phyloP scores from a whole-genome alignment of 1,140 invertebrate species.

The Pseudachorutes palmiensis region DNA sequence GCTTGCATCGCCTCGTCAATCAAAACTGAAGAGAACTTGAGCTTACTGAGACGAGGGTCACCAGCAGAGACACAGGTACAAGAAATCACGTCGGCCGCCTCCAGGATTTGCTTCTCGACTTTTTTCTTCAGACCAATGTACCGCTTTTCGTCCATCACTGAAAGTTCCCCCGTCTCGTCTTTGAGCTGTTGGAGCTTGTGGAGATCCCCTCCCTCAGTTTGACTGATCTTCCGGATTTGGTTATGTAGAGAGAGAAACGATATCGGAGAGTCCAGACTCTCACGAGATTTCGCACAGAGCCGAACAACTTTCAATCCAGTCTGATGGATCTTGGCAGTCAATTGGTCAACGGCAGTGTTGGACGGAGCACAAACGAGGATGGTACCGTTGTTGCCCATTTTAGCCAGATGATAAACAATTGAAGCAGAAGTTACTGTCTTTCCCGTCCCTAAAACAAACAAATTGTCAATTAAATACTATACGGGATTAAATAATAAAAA shows the following conservation, averaged over 20 bases:
- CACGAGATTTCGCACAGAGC: conserved; percentile 93
- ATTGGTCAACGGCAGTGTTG: conserved; percentile 97
- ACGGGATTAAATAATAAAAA: conserved; percentile 1
- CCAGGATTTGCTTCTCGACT: conserved; percentile 83
- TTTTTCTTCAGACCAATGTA: conserved; percentile 85
- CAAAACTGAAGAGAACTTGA: conserved; percentile 94
- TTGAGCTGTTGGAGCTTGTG: conserved; percentile 94
- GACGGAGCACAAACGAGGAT: conserved; percentile 97
- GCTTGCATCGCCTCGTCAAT: conserved; percentile 90
- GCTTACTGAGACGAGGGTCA: conserved; percentile 77
- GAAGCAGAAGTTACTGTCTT: conserved; percentile 99
- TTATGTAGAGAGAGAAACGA: conserved; percentile 95
- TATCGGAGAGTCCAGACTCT: conserved; percentile 96
- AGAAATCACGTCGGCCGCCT: conserved; percentile 96
- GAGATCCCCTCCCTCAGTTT: conserved; percentile 65
- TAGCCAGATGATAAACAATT: conserved; percentile 95
- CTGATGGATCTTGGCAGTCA: conserved; percentile 97
- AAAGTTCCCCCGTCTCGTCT: conserved; percentile 93
- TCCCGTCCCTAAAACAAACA: conserved; percentile 70
- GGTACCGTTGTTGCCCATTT: conserved; percentile 79
- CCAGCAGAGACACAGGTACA: conserved; percentile 98
- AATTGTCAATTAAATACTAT: not conserved
- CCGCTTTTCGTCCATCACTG: conserved; percentile 85
- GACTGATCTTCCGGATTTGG: conserved; percentile 88
- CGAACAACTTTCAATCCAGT: conserved; percentile 95